Base-by-base conservation (phyloP, 2,888 invertebrate species). In the Operophtera brumata region DNA sequence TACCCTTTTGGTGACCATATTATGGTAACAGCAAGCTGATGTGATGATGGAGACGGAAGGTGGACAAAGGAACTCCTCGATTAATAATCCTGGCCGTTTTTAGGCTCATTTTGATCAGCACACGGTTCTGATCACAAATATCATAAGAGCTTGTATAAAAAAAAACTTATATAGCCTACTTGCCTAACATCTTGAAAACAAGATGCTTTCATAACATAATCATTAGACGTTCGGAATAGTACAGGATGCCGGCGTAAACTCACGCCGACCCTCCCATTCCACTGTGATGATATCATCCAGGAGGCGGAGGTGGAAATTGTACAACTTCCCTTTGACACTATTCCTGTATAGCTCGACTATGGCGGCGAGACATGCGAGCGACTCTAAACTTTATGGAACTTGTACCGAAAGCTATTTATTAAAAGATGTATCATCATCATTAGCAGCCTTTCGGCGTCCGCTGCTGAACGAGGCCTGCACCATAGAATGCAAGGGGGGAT, bases 291-390 rank as follows among this genome's bases (percentile, higher is more conserved):
- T 70, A 65, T 73, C 74, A 73, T 73, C 60, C 61, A 61, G 59
- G 46, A 59, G 54, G 63, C 59, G 67, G 61, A 63, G 66, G 69
- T 67, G 71, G 73, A 72, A 65, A 72, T 70, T 70, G 69, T 67
- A 66, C 67, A 69, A 71, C 72, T 72, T 75, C 69, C 75, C 67
- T 67, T 69, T 66, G 64, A 60, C 65, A 59, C 62, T 64, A 61
- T 61, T 66, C 64, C 59, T 57, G 63, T 57, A 65, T 65, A 59
- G 57, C 13, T 54, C 37, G 32, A 30, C 51, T 59, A 62, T 59
- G 14, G 57, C 52, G 54, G 34, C 49, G 58, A 55, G 42, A 42
- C 49, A 47, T 44, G 50, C 41, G 52, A 41, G 50, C 41, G 52
- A 41, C 50, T 58, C 13, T 30, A 7, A 30, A 30, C 9, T 30